Evolutionary conservation across 2,888 invertebrate genomes (phyloP), one percentile per base, ranked within the genome.

Genomic region (Halictus ligatus): DNA sequence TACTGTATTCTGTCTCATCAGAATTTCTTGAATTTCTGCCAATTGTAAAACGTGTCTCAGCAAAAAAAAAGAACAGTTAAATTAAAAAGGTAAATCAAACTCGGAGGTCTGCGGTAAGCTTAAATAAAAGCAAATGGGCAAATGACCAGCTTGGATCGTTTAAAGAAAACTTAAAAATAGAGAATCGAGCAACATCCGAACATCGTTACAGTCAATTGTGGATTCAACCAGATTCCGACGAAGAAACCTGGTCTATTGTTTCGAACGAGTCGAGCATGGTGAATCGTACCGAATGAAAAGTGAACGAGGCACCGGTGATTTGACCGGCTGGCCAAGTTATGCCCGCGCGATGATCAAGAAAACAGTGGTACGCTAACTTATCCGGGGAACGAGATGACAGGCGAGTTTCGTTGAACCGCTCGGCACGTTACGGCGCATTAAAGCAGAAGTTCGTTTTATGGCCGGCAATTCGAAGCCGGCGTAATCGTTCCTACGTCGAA

Each of bases 391-490:
- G 84, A 85, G 84, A 85, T 74, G 84, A 81, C 85, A 79, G 78
- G 78, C 75, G 54, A 75, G 79, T 69, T 75, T 80, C 40, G 78
- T 78, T 89, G 84, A 88, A 89, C 83, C 86, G 81, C 29, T 80
- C 78, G 88, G 75, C 88, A 90, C 79, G 87, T 90, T 88, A 91
- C 88, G 90, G 88, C 90, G 86, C 89, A 92, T 92, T 92, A 92
- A 92, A 90, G 90, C 88, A 88, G 90, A 92, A 91, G 89, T 90
- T 92, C 83, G 86, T 88, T 92, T 92, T 91, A 92, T 88, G 88
- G 84, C 80, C 74, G 78, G 83, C 88, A 84, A 89, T 90, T 88
- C 84, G 82, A 84, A 46, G 46, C 83, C 77, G 75, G 48, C 82
- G 87, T 90, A 87, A 83, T 89, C 87, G 85, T 64, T 69, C 50